Evolutionary conservation across 2,888 invertebrate species (phyloP), one percentile per base, ranked within the genome.

Genomic region (Cryptus armator): DNA sequence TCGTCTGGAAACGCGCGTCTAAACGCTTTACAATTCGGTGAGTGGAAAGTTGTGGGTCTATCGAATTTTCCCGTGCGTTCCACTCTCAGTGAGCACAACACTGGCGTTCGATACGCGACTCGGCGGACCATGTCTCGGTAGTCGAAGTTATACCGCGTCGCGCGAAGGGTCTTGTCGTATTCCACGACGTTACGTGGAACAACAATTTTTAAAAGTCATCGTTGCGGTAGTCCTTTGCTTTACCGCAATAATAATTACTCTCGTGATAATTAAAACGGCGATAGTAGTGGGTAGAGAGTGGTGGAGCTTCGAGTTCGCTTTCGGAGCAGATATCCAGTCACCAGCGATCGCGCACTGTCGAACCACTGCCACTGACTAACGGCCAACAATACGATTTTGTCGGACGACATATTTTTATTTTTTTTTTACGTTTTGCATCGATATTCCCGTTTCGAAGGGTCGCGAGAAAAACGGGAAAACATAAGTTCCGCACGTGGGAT

Each of bases 61-160:
- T 71, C 53, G 64, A 83, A 79, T 80, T 71, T 80, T 80, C 80
- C 64, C 56, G 44, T 53, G 10, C 3, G 43, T 43, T 43, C 24
- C 19, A 7, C 12, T 2, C 16, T n/a, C 51, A 19, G n/a, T 43
- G 7, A 14, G 16, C n/a, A 37, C 51, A 12, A 37, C 37, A 37
- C 37, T 37, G 37, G 76, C 48, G 53, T 24, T 43, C 43, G 51
- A 48, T 29, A 0, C 29, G 72, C n/a, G 59, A 29, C 62, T 62
- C 62, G 14, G 62, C 48, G 48, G 74, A 46, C 74, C 74, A 74
- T 59, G 62, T 14, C 44, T 51, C 19, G 48, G 75, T 64, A 51
- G 32, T 75, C 24, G 64, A 64, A 29, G 32, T 62, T 46, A 64
- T 37, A 48, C 32, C 74, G 62, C 74, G 62, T 19, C 16, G 64